phyloP scores from a whole-genome alignment of 2,113 vertebrate genomes.

The Pleuronectes platessa region DNA sequence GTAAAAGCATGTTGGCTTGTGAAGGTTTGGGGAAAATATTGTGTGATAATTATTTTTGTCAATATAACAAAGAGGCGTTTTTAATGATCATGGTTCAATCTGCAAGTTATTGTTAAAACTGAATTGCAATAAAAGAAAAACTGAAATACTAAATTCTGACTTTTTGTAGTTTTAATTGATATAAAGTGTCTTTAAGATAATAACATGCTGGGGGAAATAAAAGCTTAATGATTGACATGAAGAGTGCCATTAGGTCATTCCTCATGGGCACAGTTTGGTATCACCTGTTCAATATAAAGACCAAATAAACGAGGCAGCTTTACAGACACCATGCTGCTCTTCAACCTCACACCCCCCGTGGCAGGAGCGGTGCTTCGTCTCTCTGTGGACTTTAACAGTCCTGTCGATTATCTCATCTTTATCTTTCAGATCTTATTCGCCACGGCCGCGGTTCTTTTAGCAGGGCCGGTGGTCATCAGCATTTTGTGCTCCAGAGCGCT shows the following conservation, averaged over 20 bases:
- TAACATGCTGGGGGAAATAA: background rate
- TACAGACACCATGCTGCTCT: conserved; percentile 37
- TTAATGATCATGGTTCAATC: too few species aligned
- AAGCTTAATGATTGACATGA: background rate
- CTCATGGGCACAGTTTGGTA: background rate
- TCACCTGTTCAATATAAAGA: background rate
- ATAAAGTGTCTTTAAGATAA: too few species aligned
- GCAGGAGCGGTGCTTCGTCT: conserved; percentile 49
- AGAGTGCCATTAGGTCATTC: background rate
- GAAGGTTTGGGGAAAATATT: too few species aligned
- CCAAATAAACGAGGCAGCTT: background rate
- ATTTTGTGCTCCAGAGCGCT: conserved; percentile 68
- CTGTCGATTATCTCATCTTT: conserved; percentile 71
- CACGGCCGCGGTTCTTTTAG: conserved; percentile 61
- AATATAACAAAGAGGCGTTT: too few species aligned
- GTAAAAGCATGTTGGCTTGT: too few species aligned
- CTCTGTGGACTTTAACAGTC: conserved; percentile 66
- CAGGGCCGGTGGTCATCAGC: conserved; percentile 71
- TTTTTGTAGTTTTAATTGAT: too few species aligned
- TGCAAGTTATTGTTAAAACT: too few species aligned
- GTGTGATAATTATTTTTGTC: too few species aligned
- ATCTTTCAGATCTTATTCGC: conserved; percentile 77
- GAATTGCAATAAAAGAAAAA: too few species aligned
- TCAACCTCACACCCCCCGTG: conserved; percentile 43
- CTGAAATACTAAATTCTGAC: background rate